Conservation (phyloP, 2,888 invertebrate genomes). For the Drosophila ezoana region DNA sequence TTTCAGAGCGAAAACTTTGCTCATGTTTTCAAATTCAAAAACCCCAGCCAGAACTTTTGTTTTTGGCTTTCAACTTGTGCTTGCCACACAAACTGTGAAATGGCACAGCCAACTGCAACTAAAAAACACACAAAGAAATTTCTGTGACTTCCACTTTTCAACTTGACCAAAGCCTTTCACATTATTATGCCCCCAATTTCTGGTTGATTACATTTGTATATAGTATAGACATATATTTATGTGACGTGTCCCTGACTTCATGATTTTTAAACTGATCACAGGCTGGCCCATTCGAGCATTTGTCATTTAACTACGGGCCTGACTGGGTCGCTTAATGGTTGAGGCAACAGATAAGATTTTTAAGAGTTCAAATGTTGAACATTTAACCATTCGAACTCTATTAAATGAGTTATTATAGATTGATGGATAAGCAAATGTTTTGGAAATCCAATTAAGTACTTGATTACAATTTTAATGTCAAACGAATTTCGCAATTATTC, state of each 20-base stretch:
- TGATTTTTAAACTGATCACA: background rate
- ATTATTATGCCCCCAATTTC: background rate
- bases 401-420: too few relatives aligned
- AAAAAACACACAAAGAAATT: background rate
- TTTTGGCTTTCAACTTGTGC: conserved; percentile 11
- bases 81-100: conserved; percentile 21
- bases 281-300: background rate
- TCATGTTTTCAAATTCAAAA: conserved; percentile 23
- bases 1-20: conserved; percentile 17
- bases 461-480: too few relatives aligned
- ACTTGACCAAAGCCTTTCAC: background rate
- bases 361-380: too few relatives aligned
- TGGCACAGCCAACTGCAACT: background rate
- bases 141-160: background rate
- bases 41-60: conserved; percentile 10
- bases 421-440: too few relatives aligned
- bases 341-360: background rate
- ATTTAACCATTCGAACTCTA: too few relatives aligned
- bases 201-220: background rate
- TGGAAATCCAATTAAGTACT: too few relatives aligned
- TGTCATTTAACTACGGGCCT: background rate
- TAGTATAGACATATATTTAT: background rate
- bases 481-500: too few relatives aligned
- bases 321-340: background rate
- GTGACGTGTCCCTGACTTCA: too few relatives aligned